A percentile compares a stretch with the other conserved stretches of the same genome.
Evolutionary conservation across 2,113 vertebrate species (phyloP).

Genomic region (Promerops cafer): DNA sequence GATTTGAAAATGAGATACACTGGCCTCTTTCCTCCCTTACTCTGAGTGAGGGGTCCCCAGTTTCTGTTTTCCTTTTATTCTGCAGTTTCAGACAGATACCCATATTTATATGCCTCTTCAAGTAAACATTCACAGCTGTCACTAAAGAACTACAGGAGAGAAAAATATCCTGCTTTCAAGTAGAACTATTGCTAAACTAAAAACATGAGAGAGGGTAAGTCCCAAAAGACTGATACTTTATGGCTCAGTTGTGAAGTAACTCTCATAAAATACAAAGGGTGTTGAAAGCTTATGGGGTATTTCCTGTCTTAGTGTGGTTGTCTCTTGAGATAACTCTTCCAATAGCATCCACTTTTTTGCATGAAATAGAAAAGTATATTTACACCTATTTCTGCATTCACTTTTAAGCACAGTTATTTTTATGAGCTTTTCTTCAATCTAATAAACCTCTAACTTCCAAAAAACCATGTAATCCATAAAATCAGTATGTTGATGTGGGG

Average conservation of each 20-base stretch:
- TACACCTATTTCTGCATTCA: neutral
- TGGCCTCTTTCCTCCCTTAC: neutral
- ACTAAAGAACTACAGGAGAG: neutral
- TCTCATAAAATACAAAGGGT: neutral
- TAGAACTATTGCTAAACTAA: neutral
- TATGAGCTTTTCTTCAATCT: neutral
- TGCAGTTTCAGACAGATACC: neutral
- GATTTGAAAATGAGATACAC: neutral
- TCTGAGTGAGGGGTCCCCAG: neutral
- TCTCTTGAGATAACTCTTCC: neutral
- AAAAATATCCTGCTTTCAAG: neutral
- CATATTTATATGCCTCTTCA: neutral
- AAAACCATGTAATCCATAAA: neutral
- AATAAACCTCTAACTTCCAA: neutral
- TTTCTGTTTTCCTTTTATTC: neutral
- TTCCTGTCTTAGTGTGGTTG: neutral
- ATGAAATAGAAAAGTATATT: neutral
- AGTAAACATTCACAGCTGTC: neutral
- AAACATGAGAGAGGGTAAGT: neutral
- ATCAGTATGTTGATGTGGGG: neutral
- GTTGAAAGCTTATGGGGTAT: neutral
- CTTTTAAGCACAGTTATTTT: neutral
- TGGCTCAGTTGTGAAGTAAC: neutral
- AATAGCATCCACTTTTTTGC: neutral
- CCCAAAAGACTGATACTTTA: neutral